Evolutionary conservation across 2,113 vertebrate species (phyloP).

Genomic region (Cygnus buccinator): DNA sequence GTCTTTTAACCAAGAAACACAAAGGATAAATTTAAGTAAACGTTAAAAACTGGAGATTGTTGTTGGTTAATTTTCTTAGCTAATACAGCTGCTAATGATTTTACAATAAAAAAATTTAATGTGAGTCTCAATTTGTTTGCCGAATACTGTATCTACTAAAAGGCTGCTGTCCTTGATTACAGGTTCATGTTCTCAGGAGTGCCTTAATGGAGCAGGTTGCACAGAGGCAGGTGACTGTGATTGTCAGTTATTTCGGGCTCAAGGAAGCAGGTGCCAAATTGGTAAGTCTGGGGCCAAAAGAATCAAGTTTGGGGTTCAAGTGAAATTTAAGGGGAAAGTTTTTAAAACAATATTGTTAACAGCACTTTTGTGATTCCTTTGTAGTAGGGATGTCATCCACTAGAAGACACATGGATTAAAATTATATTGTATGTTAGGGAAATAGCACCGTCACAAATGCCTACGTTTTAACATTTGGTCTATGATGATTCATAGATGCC

Average conservation of each 20-base stretch:
- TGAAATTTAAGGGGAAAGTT: background rate
- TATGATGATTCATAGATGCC: background rate
- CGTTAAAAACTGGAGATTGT: background rate
- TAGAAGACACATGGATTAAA: background rate
- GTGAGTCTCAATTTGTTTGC: slow-evolving; percentile 3
- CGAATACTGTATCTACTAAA: background rate
- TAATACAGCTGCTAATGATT: slow-evolving; percentile 24
- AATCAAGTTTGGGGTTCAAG: background rate
- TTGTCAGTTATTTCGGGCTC: slow-evolving; percentile 95
- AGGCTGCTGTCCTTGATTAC: slow-evolving; percentile 37
- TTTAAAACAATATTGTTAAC: background rate
- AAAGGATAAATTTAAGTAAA: slow-evolving; percentile 49
- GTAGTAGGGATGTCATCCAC: background rate
- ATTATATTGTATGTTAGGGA: background rate
- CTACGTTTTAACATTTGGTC: background rate
- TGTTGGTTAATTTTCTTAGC: slow-evolving; percentile 48
- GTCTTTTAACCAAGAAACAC: slow-evolving; percentile 51
- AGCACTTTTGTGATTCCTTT: background rate
- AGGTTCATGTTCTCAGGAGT: slow-evolving; percentile 83
- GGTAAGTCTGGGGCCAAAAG: slow-evolving; percentile 81
- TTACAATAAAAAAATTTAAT: slow-evolving; percentile 31
- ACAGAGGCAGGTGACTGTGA: slow-evolving; percentile 91
- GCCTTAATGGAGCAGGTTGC: slow-evolving; percentile 97
- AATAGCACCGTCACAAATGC: background rate
- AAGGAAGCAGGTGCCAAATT: slow-evolving; percentile 95